Evolutionary conservation across 2,797 vertebrate species (phyloP).

Genomic region (Chaetodon trifasciatus): DNA sequence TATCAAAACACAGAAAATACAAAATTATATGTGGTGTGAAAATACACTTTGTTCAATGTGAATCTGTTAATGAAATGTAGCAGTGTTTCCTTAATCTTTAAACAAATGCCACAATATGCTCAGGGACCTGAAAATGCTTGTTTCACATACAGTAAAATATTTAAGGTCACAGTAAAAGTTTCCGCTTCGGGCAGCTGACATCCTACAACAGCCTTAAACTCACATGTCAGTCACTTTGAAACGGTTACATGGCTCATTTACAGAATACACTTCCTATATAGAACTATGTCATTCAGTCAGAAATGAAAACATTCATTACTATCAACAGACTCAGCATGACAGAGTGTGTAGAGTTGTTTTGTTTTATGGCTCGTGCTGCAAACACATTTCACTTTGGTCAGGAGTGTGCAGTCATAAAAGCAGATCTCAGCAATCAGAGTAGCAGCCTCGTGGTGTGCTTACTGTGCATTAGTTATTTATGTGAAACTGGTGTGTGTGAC

Average conservation of each 20-base stretch:
- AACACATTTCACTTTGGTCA: background rate
- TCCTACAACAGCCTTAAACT: background rate
- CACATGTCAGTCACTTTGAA: conserved; percentile 6
- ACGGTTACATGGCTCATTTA: conserved; percentile 37
- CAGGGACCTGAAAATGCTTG: conserved; percentile 1
- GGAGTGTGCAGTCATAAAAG: conserved; percentile 12
- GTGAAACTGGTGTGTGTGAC: background rate
- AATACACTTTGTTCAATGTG: background rate
- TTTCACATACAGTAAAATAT: conserved; percentile 23
- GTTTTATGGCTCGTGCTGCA: background rate
- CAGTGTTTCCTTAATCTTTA: background rate
- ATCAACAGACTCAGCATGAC: background rate
- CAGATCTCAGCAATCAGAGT: conserved; percentile 1
- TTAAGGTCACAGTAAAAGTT: conserved; percentile 52
- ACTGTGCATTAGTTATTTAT: background rate
- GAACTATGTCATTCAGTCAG: conserved; percentile 9
- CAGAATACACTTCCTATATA: background rate
- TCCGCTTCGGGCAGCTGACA: background rate
- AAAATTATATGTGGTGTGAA: background rate
- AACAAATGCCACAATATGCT: background rate
- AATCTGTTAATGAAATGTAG: background rate
- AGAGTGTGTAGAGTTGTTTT: background rate
- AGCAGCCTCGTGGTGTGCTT: background rate
- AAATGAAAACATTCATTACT: conserved; percentile 11
- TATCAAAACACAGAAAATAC: conserved; percentile 16